phyloP scores from a whole-genome alignment of 2,113 vertebrate genomes.

The Chionis minor region DNA sequence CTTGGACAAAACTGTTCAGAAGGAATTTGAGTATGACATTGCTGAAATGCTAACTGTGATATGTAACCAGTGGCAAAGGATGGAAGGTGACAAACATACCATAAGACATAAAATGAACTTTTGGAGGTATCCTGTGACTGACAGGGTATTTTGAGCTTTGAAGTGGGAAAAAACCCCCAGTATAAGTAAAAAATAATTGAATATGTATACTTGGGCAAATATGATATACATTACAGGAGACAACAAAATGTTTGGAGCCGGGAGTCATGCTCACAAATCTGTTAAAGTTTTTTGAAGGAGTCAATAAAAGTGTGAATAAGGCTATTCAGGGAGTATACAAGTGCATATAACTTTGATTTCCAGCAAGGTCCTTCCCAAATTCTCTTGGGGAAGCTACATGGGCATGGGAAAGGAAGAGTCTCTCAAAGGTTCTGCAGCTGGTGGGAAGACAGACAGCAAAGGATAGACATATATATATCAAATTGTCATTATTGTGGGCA shows the following conservation, averaged over 20 bases:
- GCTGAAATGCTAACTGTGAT: not conserved
- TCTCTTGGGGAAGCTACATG: not conserved
- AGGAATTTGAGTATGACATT: not conserved
- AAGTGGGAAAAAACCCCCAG: not conserved
- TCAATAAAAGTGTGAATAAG: not conserved
- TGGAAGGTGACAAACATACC: not conserved
- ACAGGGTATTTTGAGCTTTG: not conserved
- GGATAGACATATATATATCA: not conserved
- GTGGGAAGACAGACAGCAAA: not conserved
- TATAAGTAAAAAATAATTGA: not conserved
- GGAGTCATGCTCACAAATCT: not conserved
- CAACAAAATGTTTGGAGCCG: not conserved
- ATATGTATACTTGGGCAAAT: not conserved
- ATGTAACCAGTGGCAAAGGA: not conserved
- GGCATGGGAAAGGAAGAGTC: not conserved
- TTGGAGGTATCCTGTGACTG: not conserved
- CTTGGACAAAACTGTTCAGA: not conserved
- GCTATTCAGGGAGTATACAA: not conserved
- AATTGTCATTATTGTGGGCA: not conserved
- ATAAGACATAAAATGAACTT: constrained; percentile 3
- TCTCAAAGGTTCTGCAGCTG: not conserved
- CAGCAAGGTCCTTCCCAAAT: not conserved
- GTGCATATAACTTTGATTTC: not conserved
- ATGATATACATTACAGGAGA: not conserved
- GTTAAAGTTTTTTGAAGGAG: not conserved